These are phyloP conservation scores for Pterostichus madidus DNA, from an alignment of 2,888 invertebrate species.

Conservation along the genomic window DNA sequence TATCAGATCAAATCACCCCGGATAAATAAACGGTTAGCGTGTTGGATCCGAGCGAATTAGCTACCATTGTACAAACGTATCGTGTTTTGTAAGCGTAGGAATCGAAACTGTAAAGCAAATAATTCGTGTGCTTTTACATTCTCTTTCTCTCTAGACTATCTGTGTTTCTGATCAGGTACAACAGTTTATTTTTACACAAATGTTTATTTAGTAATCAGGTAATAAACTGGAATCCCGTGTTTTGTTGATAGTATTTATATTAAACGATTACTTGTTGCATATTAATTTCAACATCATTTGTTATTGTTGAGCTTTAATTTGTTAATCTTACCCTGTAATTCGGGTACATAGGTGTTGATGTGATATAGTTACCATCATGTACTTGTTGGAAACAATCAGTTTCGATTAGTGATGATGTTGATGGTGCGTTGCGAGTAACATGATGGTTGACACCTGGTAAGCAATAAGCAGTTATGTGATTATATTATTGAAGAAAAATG, in stretches of 20 bases:
- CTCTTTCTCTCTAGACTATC: constrained; percentile 44
- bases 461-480: constrained; percentile 66
- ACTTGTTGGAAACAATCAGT: neutral
- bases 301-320: constrained; percentile 66
- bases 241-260: constrained; percentile 58
- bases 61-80: constrained; percentile 1
- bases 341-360: constrained; percentile 61
- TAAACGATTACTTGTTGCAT: constrained; percentile 57
- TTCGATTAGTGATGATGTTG: too few relatives aligned
- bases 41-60: neutral
- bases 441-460: constrained; percentile 58
- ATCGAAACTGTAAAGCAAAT: constrained; percentile 60
- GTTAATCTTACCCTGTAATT: constrained; percentile 49
- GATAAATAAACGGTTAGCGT: neutral
- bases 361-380: constrained; percentile 60
- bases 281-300: constrained; percentile 54
- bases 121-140: constrained; percentile 56
- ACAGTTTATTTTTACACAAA: constrained; percentile 54
- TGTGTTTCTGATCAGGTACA: constrained; percentile 56
- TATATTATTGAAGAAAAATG: constrained; percentile 40
- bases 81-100: constrained; percentile 3
- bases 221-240: constrained; percentile 28
- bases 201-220: constrained; percentile 40
- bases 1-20: constrained; percentile 1
- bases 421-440: constrained; percentile 39